Conservation (phyloP, 2,888 invertebrate genomes). For the Digitonthophagus gazella region DNA sequence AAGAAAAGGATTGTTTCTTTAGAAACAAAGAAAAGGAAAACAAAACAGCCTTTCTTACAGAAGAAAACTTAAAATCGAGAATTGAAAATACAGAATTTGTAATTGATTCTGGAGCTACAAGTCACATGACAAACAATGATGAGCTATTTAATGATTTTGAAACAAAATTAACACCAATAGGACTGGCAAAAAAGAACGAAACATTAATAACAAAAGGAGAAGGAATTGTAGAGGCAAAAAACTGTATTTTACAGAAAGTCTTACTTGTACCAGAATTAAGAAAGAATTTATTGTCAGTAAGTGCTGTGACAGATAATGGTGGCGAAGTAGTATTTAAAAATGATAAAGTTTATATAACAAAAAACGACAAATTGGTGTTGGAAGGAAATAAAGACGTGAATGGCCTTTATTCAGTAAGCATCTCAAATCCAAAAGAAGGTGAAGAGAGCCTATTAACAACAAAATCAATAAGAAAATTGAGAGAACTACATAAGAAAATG, state of each 20-base stretch:
- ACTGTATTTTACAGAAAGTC: background rate
- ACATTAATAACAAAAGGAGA: background rate
- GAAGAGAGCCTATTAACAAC: background rate
- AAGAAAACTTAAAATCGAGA: background rate
- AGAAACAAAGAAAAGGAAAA: background rate
- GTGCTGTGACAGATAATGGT: no score
- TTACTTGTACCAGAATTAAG: no score
- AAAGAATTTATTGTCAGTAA: no score
- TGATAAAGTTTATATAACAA: no score
- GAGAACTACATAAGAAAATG: no score
- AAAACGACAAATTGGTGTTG: constrained; percentile 28
- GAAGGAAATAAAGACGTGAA: constrained; percentile 28
- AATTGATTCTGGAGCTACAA: background rate
- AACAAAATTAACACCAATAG: background rate
- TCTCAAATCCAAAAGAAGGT: constrained; percentile 18
- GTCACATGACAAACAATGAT: no score
- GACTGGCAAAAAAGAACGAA: background rate
- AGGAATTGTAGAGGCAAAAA: background rate
- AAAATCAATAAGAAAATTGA: background rate
- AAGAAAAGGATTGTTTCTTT: constrained; percentile 1
- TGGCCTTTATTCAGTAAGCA: constrained; percentile 25
- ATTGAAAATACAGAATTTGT: background rate
- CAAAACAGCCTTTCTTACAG: background rate
- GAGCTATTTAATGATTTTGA: no score
- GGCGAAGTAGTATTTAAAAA: no score